Base-by-base conservation (phyloP, 2,113 vertebrate species). In the Hyla sarda region DNA sequence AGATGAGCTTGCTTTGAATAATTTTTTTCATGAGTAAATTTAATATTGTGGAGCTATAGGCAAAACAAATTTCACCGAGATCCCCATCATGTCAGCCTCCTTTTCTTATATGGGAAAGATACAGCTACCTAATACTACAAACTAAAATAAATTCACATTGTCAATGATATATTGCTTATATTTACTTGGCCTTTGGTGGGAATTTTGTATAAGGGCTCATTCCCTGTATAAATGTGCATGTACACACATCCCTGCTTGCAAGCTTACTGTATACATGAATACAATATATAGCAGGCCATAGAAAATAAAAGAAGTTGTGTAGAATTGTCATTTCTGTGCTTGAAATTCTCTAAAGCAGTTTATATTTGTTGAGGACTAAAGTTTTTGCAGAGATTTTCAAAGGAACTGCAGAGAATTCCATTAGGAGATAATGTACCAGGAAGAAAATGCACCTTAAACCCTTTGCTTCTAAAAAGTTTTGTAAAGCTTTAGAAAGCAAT, bases 401-500 rank as follows among this genome's bases (percentile, higher is more conserved):
- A 86, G 76, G 50, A 79, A 78, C 41, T 37, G 58, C 30, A 86
- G 62, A 86, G 76, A 86, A 79, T 86, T 86, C 75, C 76, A 86
- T 86, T 79, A 86, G 84, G 75, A 86, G 84, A 86, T 79, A 86
- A 80, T 80, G 76, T 80, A 80, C 62, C 75, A 62, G 50, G 75
- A 79, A 85, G 32, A 84, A 71, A 79, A 79, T 71, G 74, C 75
- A 79, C 75, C 84, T 85, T 79, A 85, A 85, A 79, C 62, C 75
- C 62, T 71, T 85, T 71, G 79, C 75, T 79, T 77, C 84, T 71
- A 16, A 71, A 71, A 85, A 54, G 84, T 85, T 85, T 69, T 85
- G 32, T 54, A 56, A 25, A 56, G 60, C 47, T 79, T 34, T 56
- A 71, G 32, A 85, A 79, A 79, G 84, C 75, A 85, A 79, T 71